Evolutionary conservation across 2,113 vertebrate genomes (phyloP).

Genomic region (Malurus elegans): DNA sequence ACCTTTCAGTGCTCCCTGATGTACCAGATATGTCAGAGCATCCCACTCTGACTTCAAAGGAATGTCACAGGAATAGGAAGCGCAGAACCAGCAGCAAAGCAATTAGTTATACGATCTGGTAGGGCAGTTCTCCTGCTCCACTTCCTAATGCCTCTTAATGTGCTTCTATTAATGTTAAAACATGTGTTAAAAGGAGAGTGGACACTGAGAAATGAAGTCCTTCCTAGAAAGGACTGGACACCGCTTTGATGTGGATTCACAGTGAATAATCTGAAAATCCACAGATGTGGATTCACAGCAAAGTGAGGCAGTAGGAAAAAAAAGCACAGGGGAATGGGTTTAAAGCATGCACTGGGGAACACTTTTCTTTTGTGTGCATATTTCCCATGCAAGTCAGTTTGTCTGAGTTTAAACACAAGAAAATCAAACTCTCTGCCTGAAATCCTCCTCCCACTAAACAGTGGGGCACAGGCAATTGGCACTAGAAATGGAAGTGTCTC

Average conservation of each 20-base stretch:
- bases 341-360: neutral
- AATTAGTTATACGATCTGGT: conserved; percentile 19
- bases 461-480: neutral
- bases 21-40: conserved; percentile 49
- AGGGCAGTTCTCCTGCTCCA: neutral
- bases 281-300: neutral
- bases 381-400: neutral
- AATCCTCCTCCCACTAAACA: neutral
- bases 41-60: conserved; percentile 55
- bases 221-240: neutral
- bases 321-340: neutral
- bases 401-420: neutral
- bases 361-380: neutral
- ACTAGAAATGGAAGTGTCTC: neutral
- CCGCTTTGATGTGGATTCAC: neutral
- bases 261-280: neutral
- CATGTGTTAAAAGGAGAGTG: neutral
- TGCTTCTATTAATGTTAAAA: conserved; percentile 23
- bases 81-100: conserved; percentile 31
- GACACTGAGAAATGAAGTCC: neutral
- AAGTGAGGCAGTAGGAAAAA: neutral
- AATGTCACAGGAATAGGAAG: conserved; percentile 54
- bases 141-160: conserved; percentile 35
- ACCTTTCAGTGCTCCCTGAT: conserved; percentile 58
- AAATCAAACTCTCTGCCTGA: neutral